Percentiles rank a stretch among this genome's conserved stretches.
These are phyloP conservation scores for Halcyon badia DNA, from an alignment of 2,797 vertebrate species.

Conservation along the genomic window DNA sequence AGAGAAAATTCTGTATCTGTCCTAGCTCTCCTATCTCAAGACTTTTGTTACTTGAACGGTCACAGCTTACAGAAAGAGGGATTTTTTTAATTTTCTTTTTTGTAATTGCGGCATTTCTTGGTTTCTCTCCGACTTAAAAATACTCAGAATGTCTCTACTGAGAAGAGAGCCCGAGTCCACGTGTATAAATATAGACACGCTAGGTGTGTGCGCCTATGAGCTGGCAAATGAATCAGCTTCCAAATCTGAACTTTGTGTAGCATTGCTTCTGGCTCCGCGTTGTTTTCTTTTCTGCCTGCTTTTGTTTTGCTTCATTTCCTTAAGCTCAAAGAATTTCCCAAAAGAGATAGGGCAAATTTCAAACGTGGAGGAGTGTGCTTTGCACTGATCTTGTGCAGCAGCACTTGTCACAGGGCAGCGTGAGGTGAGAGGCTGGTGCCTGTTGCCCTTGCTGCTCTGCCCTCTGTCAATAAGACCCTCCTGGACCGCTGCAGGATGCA, in stretches of 20 bases:
- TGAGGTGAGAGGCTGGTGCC: neutral
- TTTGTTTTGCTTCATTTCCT: constrained; percentile 18
- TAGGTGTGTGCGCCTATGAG: constrained; percentile 24
- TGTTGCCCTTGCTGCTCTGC: neutral
- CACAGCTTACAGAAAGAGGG: neutral
- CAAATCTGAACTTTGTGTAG: neutral
- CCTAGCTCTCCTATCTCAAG: neutral
- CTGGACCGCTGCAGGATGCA: neutral
- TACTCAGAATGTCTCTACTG: neutral
- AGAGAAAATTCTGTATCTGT: neutral
- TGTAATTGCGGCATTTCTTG: neutral
- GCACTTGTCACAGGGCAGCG: neutral
- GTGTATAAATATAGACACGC: neutral
- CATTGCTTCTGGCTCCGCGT: neutral
- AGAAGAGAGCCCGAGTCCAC: neutral
- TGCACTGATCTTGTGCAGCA: accelerated
- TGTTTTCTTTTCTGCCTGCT: neutral
- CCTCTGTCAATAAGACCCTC: neutral
- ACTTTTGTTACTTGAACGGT: neutral
- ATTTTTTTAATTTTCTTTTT: neutral
- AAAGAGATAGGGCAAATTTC: neutral
- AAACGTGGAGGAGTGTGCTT: neutral
- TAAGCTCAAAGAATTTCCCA: neutral
- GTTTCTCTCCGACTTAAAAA: neutral
- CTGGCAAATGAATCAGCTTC: constrained; percentile 55